Percentiles rank a stretch among this genome's conserved stretches.
These are phyloP conservation scores for Drosophila tsacasi DNA, from an alignment of 1,140 invertebrate genomes.

Conservation along the genomic window DNA sequence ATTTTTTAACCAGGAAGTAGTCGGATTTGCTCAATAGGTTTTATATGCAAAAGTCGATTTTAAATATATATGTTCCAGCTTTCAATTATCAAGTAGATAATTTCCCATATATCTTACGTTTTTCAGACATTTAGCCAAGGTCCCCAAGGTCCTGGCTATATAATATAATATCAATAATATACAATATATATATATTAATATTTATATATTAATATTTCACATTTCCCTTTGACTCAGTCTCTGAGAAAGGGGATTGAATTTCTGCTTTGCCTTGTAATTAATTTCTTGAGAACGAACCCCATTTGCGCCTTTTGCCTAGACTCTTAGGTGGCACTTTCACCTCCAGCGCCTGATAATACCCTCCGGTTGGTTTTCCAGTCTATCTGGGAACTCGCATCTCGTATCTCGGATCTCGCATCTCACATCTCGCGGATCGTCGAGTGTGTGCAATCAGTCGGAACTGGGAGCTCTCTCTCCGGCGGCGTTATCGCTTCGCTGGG, in stretches of 20 bases:
- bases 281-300: constrained; percentile 3
- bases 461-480: constrained; percentile 8
- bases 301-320: constrained; percentile 3
- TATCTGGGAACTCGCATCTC: constrained; percentile 2
- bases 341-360: constrained; percentile 24
- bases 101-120: no score
- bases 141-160: neutral
- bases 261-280: no score
- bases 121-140: no score
- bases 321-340: constrained; percentile 30
- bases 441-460: constrained; percentile 39
- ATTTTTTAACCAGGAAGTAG: no score
- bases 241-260: neutral
- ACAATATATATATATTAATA: neutral
- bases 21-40: no score
- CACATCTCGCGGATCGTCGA: constrained; percentile 17
- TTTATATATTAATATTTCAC: no score
- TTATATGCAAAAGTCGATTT: no score
- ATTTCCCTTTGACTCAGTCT: neutral
- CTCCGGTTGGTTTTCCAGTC: neutral
- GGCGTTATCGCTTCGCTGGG: constrained; percentile 29
- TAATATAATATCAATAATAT: neutral
- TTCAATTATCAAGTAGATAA: no score
- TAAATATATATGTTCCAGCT: no score
- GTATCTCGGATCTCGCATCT: neutral